These are phyloP conservation scores for Salvelinus namaycush DNA, from an alignment of 2,113 vertebrate genomes.

Conservation along the genomic window DNA sequence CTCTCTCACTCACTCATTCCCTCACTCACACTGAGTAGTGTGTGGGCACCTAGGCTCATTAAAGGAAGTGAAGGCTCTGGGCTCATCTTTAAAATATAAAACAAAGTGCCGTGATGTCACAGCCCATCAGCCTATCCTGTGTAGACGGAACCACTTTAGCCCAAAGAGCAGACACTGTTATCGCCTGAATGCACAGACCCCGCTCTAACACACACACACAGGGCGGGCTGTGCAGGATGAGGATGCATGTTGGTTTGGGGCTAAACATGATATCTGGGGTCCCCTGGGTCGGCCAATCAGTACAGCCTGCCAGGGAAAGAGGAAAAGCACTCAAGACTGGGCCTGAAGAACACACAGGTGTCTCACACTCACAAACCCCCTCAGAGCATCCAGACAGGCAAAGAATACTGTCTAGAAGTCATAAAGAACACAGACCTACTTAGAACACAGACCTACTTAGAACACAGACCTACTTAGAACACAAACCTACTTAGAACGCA, in stretches of 20 bases:
- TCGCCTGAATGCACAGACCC: conserved; percentile 72
- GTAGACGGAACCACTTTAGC: conserved; percentile 72
- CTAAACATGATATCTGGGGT: conserved; percentile 76
- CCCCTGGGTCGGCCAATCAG: conserved; percentile 74
- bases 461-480: too few species aligned
- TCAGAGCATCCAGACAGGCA: conserved; percentile 35
- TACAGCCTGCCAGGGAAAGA: conserved; percentile 71
- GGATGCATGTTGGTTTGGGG: conserved; percentile 78
- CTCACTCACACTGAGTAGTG: conserved; percentile 39
- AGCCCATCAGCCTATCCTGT: conserved; percentile 68
- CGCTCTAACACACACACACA: conserved; percentile 61
- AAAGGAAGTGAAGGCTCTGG: conserved; percentile 66
- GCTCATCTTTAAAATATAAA: conserved; percentile 80
- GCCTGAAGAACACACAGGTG: conserved; percentile 55
- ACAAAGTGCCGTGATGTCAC: conserved; percentile 80
- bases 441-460: too few species aligned
- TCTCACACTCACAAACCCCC: conserved; percentile 20
- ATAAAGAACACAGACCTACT: too few species aligned
- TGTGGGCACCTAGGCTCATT: conserved; percentile 68
- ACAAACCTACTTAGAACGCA: too few species aligned
- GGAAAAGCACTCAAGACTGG: conserved; percentile 71
- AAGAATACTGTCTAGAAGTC: conserved; percentile 27
- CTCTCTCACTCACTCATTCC: conserved; percentile 12
- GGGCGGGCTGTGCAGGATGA: conserved; percentile 62
- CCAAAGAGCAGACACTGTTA: conserved; percentile 66